Base-by-base conservation (phyloP, 2,888 invertebrate genomes). In the Habroteleia sp. region DNA sequence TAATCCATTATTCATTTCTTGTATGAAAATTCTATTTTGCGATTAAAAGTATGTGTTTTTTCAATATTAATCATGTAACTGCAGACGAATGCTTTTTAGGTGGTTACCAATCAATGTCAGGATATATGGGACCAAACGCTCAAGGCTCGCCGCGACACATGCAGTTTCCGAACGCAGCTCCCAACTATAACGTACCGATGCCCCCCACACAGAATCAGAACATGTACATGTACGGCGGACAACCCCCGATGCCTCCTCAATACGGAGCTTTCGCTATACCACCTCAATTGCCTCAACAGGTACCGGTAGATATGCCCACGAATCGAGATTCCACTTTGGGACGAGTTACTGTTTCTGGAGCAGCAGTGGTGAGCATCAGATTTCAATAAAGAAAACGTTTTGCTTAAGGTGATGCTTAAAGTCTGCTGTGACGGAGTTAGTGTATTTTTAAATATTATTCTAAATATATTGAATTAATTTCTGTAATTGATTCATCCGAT, bases 141-240 rank as follows among this genome's bases (percentile, higher is more conserved):
- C 91, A 90, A 74, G 88, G 88, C 11, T 91, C 91, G n/a, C 90
- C 91, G 56, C 90, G 90, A 77, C 93, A 91, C 60, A 88, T 90
- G 1, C 91, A 91, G 71, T 91, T 90, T 89, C 75, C 88, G 85
- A 20, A 89, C 88, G 77, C 89, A 1, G 82, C 82, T 42, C 46
- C 82, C 6, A 83, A 80, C 69, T 82, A 85, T 71, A 82, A 80
- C 74, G 54, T 71, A 6, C 82, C 83, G 3, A 85, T 86, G 82
- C 86, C 87, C 1, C 85, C 87, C 8, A 84, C 86, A 0, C 69
- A 69, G 11, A 85, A 84, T 77, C 88, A 83, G 63, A 82, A 82
- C 23, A 82, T 84, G 23, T 85, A 84, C 31, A 79, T 83, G 14
- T 85, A 87, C 42, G 83, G 83, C 11, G 82, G 82, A 60, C 83